phyloP scores from a whole-genome alignment of 1,140 invertebrate genomes.

The Ceratina calcarata region DNA sequence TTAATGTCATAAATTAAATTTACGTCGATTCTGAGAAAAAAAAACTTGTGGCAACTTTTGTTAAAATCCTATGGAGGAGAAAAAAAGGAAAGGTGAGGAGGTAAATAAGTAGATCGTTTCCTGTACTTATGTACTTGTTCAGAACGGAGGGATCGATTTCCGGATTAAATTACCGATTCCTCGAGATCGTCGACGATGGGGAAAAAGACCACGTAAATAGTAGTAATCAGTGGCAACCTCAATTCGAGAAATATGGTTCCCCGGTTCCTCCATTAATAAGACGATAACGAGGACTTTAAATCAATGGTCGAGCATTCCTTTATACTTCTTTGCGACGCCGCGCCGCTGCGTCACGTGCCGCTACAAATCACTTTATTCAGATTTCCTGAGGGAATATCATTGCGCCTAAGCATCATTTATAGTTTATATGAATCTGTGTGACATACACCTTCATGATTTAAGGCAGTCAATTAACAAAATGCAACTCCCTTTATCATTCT shows the following conservation, averaged over 20 bases:
- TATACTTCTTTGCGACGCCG: neutral
- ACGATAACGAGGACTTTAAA: conserved; percentile 14
- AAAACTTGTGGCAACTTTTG: too few species aligned
- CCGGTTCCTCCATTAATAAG: conserved; percentile 4
- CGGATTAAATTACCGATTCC: conserved; percentile 31
- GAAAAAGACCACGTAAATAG: conserved; percentile 17
- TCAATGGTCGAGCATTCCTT: neutral
- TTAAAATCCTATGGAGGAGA: neutral
- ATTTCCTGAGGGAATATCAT: neutral
- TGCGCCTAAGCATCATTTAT: too few species aligned
- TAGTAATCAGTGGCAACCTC: conserved; percentile 10
- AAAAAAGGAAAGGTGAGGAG: neutral
- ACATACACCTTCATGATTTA: too few species aligned
- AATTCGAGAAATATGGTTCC: conserved; percentile 14
- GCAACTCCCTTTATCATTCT: too few species aligned
- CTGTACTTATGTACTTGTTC: conserved; percentile 6
- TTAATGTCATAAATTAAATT: too few species aligned
- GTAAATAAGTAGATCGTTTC: neutral
- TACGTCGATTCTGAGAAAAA: too few species aligned
- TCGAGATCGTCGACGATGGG: neutral
- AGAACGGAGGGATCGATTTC: conserved; percentile 23
- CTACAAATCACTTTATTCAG: too few species aligned
- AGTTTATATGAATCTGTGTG: too few species aligned
- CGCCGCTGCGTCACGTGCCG: too few species aligned
- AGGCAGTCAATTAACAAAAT: too few species aligned